Percentiles rank a stretch among this genome's conserved stretches.
phyloP scores from a whole-genome alignment of 2,797 vertebrate species.

The Spea hammondii region DNA sequence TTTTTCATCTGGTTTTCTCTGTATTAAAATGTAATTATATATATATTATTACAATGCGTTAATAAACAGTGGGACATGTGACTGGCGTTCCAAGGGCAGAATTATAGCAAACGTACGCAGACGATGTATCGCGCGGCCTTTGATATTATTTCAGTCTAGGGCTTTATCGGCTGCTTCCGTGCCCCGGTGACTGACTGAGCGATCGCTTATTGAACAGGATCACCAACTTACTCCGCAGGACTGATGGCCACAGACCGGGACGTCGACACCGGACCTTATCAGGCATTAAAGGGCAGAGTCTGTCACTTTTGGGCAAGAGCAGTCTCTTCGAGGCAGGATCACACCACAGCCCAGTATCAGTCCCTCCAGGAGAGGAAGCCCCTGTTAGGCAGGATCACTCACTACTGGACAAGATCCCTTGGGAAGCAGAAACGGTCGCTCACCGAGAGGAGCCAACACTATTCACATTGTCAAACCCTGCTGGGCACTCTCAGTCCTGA shows the following conservation, averaged over 20 bases:
- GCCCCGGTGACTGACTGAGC: not conserved
- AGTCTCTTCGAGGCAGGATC: not conserved
- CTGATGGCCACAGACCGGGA: not conserved
- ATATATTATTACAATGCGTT: no score
- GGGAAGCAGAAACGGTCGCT: not conserved
- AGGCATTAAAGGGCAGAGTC: constrained; percentile 1
- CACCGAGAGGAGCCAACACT: not conserved
- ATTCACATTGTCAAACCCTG: not conserved
- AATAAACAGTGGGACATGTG: no score
- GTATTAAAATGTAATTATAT: no score
- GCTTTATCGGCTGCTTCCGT: not conserved
- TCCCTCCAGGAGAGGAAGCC: not conserved
- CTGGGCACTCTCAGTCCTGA: not conserved
- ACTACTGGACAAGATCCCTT: constrained; percentile 1
- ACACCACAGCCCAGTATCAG: not conserved
- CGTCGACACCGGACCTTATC: not conserved
- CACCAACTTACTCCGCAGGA: constrained; percentile 1
- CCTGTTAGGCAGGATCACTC: not conserved
- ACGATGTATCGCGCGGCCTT: no score
- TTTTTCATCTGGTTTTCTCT: no score
- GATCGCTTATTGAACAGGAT: constrained; percentile 5
- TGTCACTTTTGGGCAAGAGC: not conserved
- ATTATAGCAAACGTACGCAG: no score
- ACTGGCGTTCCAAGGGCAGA: no score
- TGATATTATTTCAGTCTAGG: not conserved